Percentiles rank a stretch among this genome's conserved stretches.
Conservation (phyloP, 2,797 vertebrate genomes). For the Acanthurus tractus region DNA sequence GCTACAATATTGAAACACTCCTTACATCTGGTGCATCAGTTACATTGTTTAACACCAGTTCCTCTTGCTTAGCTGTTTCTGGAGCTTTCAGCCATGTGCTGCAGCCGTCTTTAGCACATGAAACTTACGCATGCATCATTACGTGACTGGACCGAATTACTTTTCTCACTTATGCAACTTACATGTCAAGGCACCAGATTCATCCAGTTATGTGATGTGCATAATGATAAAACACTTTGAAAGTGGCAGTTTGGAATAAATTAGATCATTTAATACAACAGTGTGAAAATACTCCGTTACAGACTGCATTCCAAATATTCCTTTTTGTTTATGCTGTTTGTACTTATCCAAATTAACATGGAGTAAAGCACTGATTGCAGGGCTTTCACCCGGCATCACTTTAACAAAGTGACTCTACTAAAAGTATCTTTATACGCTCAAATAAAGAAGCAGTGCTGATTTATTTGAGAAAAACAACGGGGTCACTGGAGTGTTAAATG, state of each 20-base stretch:
- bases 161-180: neutral
- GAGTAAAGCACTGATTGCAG: no score
- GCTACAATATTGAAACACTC: neutral
- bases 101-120: no score
- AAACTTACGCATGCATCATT: neutral
- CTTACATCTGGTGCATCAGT: neutral
- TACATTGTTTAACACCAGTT: neutral
- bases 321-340: neutral
- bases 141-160: neutral
- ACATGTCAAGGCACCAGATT: neutral
- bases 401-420: no score
- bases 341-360: no score
- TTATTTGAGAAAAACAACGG: no score
- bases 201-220: neutral
- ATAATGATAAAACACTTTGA: neutral
- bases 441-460: no score
- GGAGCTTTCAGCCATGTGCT: neutral
- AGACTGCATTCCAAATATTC: neutral
- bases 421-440: no score
- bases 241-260: neutral
- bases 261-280: neutral
- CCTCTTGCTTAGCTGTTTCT: neutral
- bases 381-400: no score
- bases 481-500: conserved; percentile 1
- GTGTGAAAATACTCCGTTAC: neutral